A percentile compares a stretch with the other conserved stretches of the same genome.
Evolutionary conservation across 2,797 vertebrate genomes (phyloP).

Genomic region (Spatula clypeata): DNA sequence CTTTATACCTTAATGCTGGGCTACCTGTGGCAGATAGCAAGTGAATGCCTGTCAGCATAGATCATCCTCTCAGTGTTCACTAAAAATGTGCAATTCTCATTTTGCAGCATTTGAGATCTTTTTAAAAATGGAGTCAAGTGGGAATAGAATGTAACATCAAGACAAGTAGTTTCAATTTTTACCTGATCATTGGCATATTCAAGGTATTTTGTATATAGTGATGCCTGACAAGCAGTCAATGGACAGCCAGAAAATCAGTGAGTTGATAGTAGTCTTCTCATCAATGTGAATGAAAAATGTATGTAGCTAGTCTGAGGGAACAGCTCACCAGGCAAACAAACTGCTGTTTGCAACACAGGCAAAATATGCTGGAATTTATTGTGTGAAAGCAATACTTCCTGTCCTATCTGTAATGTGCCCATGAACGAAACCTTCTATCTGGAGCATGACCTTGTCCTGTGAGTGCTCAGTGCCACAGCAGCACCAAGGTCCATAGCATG

Average conservation of each 20-base stretch:
- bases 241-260: not conserved
- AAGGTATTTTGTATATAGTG: not conserved
- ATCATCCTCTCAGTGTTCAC: slow-evolving; percentile 30
- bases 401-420: not conserved
- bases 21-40: slow-evolving; percentile 65
- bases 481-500: accelerated
- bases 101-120: slow-evolving; percentile 35
- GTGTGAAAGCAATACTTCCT: not conserved
- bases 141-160: slow-evolving; percentile 13
- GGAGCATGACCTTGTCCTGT: not conserved
- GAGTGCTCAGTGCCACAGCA: not conserved
- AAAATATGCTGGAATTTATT: not conserved
- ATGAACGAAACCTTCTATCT: not conserved
- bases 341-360: not conserved
- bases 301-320: not conserved
- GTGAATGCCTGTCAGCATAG: slow-evolving; percentile 62
- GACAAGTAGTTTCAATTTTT: slow-evolving; percentile 34
- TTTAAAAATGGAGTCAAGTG: slow-evolving; percentile 15
- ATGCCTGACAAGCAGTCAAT: slow-evolving; percentile 14
- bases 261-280: not conserved
- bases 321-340: not conserved
- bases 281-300: not conserved
- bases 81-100: slow-evolving; percentile 1
- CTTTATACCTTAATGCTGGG: slow-evolving; percentile 58
- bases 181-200: slow-evolving; percentile 2